Conservation (phyloP, 2,113 vertebrate species). For the Larimichthys crocea region DNA sequence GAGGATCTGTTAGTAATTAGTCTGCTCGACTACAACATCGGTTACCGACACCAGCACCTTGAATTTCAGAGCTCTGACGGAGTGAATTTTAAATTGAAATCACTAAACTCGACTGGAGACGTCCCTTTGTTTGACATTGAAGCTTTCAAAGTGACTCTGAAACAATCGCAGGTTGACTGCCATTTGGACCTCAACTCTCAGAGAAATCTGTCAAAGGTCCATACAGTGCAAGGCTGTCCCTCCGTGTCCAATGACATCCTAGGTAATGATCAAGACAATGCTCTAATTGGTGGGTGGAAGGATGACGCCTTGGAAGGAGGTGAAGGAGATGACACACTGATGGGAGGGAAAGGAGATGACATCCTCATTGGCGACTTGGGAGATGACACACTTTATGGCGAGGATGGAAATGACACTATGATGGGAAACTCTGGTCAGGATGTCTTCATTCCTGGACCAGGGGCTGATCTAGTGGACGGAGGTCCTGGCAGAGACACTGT, state of each 20-base stretch:
- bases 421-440: constrained; percentile 60
- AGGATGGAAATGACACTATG: constrained; percentile 66
- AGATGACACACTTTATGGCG: constrained; percentile 71
- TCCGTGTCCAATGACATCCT: constrained; percentile 56
- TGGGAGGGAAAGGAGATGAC: constrained; percentile 64
- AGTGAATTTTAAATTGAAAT: constrained; percentile 50
- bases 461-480: constrained; percentile 64
- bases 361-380: constrained; percentile 60
- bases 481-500: constrained; percentile 69
- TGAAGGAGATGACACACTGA: constrained; percentile 66
- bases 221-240: constrained; percentile 64
- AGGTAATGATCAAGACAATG: constrained; percentile 56
- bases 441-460: constrained; percentile 68
- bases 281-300: constrained; percentile 56
- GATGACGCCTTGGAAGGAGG: constrained; percentile 62
- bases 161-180: constrained; percentile 40
- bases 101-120: not conserved
- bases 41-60: constrained; percentile 51
- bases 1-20: not conserved
- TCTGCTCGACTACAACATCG: constrained; percentile 29
- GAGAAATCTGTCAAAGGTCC: constrained; percentile 58
- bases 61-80: constrained; percentile 65
- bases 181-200: constrained; percentile 55
- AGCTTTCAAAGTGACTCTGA: constrained; percentile 68
- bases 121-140: constrained; percentile 10